These are phyloP conservation scores for Thymelicus lineola DNA, from an alignment of 2,888 invertebrate genomes.

Conservation along the genomic window DNA sequence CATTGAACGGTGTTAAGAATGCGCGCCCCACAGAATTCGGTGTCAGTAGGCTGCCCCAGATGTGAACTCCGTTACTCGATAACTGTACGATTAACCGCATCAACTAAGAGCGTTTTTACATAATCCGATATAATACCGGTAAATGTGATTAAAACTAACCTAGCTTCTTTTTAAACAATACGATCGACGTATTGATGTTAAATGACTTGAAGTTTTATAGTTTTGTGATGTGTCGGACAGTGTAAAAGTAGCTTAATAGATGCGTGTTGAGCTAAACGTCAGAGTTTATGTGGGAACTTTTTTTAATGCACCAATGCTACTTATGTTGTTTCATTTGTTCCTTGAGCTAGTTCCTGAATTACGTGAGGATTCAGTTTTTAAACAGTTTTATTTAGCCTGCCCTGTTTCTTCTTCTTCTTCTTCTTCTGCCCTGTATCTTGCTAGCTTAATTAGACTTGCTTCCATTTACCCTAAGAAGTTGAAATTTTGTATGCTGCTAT, in stretches of 20 bases:
- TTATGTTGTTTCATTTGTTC: no score
- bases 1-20: slow-evolving; percentile 36
- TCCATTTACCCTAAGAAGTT: no score
- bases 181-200: no score
- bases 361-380: no score
- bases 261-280: slow-evolving; percentile 18
- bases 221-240: slow-evolving; percentile 12
- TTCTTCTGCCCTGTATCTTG: no score
- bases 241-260: slow-evolving; percentile 19
- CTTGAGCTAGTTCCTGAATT: no score
- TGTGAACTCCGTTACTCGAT: slow-evolving; percentile 75
- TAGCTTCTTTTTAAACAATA: no score
- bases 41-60: slow-evolving; percentile 80
- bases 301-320: no score
- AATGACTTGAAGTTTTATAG: background rate
- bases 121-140: slow-evolving; percentile 14
- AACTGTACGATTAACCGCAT: slow-evolving; percentile 76
- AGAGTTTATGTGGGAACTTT: slow-evolving; percentile 18
- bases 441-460: no score
- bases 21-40: slow-evolving; percentile 55
- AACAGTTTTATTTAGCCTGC: no score
- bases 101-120: slow-evolving; percentile 52
- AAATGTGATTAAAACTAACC: background rate
- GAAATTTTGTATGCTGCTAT: no score
- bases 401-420: no score